Base-by-base conservation (phyloP, 2,797 vertebrate species). In the Falco concolor region DNA sequence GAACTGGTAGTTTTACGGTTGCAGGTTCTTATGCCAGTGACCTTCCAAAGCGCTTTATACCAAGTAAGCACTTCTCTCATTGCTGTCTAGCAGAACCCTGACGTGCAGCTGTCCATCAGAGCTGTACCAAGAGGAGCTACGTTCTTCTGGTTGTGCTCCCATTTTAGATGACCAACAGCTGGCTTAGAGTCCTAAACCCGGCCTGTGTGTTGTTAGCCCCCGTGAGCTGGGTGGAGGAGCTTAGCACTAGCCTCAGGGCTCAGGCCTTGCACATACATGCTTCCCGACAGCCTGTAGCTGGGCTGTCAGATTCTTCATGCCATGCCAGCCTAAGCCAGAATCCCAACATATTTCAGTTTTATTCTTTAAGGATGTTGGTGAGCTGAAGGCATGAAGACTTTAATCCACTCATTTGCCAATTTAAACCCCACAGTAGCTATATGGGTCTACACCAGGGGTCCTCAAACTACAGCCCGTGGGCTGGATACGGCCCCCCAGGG, bases 211-310 rank as follows among this genome's bases (percentile, higher is more conserved):
- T 42, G 12, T 17, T 53, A 65, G 36, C 2, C 7, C 4, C 11
- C 1, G 1, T 9, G 50, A 65, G 49, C 50, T n/a, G 15, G 19
- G 49, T 11, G 63, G 52, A 61, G 64, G 32, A 70, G 44, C 8
- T 49, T 21, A 56, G 53, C 32, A 28, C 8, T 2, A 12, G 23
- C 9, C 30, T 45, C 36, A n/a, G 74, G 16, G 44, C 64, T 83
- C 2, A 7, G 44, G 12, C 32, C 13, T 30, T 36, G 32, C 13
- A 40, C 1, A 1, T 8, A 12, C 17, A 3, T 1, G 3, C 17
- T n/a, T 20, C 17, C 50, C 6, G 2, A 40, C 32, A 45, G 27
- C 54, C 50, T 60, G 44, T 32, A 34, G 27, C 11, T 30, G 49
- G 34, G 54, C 73, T 44, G 44, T 16, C 56, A 65, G 11, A 9